Percentiles rank a stretch among this genome's conserved stretches.
These are phyloP conservation scores for Drosophila bipectinata DNA, from an alignment of 1,140 invertebrate species.

Conservation along the genomic window DNA sequence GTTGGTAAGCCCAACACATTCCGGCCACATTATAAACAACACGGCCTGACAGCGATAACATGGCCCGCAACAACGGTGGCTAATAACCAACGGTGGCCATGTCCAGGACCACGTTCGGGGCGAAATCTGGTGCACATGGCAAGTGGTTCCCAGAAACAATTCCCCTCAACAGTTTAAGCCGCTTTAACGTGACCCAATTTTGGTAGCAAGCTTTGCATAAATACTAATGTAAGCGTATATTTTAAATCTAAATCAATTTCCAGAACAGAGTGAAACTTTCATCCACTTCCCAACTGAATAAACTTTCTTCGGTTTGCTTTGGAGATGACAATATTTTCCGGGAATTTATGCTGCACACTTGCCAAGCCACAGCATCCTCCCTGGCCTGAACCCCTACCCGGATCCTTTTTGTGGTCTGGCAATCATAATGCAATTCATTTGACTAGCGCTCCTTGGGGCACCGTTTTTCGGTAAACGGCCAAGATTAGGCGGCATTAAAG, in stretches of 20 bases:
- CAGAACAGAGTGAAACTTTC: conserved; percentile 24
- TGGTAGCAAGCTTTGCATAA: not conserved
- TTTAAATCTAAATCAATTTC: conserved; percentile 12
- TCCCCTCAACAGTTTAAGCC: conserved; percentile 17
- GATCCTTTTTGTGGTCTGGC: conserved; percentile 39
- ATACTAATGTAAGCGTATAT: not conserved
- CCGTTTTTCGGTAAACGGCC: conserved; percentile 77
- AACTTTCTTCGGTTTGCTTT: conserved; percentile 29
- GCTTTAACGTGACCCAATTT: conserved; percentile 33
- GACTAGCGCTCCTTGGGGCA: conserved; percentile 68
- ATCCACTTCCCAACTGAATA: conserved; percentile 5
- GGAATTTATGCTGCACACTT: conserved; percentile 45
- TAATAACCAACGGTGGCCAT: conserved; percentile 66
- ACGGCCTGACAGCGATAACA: conserved; percentile 60
- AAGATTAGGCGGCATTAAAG: conserved; percentile 77
- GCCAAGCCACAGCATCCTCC: conserved; percentile 8
- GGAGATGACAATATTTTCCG: conserved; percentile 43
- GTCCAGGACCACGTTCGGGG: conserved; percentile 20
- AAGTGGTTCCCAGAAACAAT: conserved; percentile 33
- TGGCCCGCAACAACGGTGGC: conserved; percentile 59
- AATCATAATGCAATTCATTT: conserved; percentile 81
- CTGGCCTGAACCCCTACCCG: not conserved
- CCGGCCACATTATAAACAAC: conserved; percentile 72
- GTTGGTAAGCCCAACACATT: conserved; percentile 18
- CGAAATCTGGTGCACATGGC: conserved; percentile 18